Evolutionary conservation across 1,140 invertebrate species (phyloP), one percentile per base, ranked within the genome.

Genomic region (Aphidius ervi): DNA sequence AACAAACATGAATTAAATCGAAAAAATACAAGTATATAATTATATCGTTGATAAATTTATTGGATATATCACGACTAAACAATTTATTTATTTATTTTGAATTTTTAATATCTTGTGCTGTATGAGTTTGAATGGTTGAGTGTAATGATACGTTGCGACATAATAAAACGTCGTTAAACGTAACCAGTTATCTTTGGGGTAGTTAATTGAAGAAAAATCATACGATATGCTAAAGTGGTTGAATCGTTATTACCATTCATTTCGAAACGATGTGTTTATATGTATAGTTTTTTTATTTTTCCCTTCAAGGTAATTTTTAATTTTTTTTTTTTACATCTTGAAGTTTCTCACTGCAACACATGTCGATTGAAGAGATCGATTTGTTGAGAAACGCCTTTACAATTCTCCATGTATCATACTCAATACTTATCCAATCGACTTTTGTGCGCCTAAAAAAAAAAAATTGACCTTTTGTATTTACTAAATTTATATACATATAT

Each of bases 361-460:
- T 53, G 58, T 46, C 58, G 58, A 59, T 59, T 53, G 40, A 10
- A 10, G 40, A 59, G 58, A 59, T 59, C 42, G 58, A 59, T 59
- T 48, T 48, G 42, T 8, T 8, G 43, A 45, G 58, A 42, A 59
- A 59, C 58, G 58, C 58, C 58, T 50, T 59, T 57, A n/a, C 47
- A 39, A 58, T 58, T 39, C 56, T 45, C 16, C 56, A 40, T 59
- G 49, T 48, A 59, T 45, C 48, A 39, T 10, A 39, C 49, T 39
- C 49, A 52, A 41, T 50, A 59, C 58, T 59, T 59, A 59, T 53
- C 49, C 58, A 59, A 59, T 53, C 49, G 58, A 46, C 48, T 53
- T 16, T 10, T 16, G 58, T 40, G 58, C 23, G 43, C 42, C 42
- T 45, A 52, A 5, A 9, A 39, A 45, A 45, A 45, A 45, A 45